Evolutionary conservation across 35 echinoderm and acorn worm genomes (phyloP).

Genomic region (Patiria miniata): DNA sequence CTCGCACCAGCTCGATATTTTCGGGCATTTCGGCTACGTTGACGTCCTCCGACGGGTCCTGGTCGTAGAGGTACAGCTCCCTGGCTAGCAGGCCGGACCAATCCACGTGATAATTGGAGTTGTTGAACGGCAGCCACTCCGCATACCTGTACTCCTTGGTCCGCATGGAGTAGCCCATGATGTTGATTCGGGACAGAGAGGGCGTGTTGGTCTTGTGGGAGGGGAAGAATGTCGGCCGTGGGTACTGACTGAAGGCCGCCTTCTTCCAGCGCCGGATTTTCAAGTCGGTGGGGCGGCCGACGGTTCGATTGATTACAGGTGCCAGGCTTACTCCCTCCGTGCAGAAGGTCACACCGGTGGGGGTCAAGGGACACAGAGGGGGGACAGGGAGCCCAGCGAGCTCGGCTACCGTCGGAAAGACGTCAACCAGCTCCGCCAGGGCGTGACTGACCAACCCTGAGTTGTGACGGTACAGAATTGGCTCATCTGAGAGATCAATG

Average conservation of each 20-base stretch:
- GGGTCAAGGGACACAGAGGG: conserved; percentile 58
- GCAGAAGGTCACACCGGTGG: conserved; percentile 67
- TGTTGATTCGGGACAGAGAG: conserved; percentile 56
- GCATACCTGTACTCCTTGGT: conserved; percentile 64
- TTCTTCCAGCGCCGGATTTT: conserved; percentile 58
- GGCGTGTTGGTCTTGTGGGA: conserved; percentile 59
- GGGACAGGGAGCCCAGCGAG: conserved; percentile 68
- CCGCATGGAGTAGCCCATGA: conserved; percentile 90
- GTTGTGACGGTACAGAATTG: not conserved
- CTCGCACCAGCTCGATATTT: conserved; percentile 45
- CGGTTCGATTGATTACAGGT: conserved; percentile 50
- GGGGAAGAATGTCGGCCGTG: conserved; percentile 75
- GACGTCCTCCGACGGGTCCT: conserved; percentile 73
- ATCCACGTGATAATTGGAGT: conserved; percentile 44
- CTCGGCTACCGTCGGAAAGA: conserved; percentile 82
- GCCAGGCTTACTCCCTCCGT: conserved; percentile 79
- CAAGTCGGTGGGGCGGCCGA: not conserved
- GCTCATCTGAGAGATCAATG: not conserved
- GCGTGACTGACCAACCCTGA: conserved; percentile 32
- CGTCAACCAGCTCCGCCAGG: conserved; percentile 83
- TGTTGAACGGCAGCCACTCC: conserved; percentile 93
- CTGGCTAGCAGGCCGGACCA: conserved; percentile 74
- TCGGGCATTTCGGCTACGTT: conserved; percentile 68
- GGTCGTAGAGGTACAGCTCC: conserved; percentile 74
- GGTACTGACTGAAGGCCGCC: conserved; percentile 89